Base-by-base conservation (phyloP, 2,797 vertebrate genomes). In the Falco rusticolus region DNA sequence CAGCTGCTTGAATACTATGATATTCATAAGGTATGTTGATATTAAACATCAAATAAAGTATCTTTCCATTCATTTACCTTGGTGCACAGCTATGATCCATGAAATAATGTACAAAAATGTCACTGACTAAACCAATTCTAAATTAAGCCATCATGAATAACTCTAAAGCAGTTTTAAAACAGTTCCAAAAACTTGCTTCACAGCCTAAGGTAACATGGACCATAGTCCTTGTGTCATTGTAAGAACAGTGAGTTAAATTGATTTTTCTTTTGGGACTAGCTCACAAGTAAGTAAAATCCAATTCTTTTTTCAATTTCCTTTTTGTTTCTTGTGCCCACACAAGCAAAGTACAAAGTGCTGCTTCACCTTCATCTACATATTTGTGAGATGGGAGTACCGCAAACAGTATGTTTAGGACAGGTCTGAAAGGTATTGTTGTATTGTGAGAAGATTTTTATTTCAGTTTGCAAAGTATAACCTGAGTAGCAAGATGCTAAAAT, bases 21-120 rank as follows among this genome's bases (percentile, higher is more conserved):
- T 66, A 76, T 34, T 71, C 72, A 56, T 45, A 33, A 92, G 48
- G 65, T 91, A 26, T 86, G 63, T 69, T 95, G 72, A 69, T 86
- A 78, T 25, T 87, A 82, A 88, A 78, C 41, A 81, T 65, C 31
- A 84, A 56, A 89, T 51, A 34, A 84, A 59, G 14, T 63, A 28
- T 43, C 57, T 81, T 90, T 65, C 75, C 17, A 31, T 43, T 57
- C 5, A 41, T 79, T 84, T 84, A 60, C 66, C 19, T 90, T 63
- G n/a, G 16, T 93, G 45, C 37, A 43, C 13, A 53, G 28, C 41
- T 96, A 18, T 47, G 50, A 70, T 61, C 59, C 28, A 37, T 64
- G 47, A 82, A 93, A 61, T 56, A 76, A 68, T 10, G 19, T 37
- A 75, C 45, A 88, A 57, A 80, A 80, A 56, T 59, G 29, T 72